These are phyloP conservation scores for Daubentonia madagascariensis DNA, from an alignment of 2,113 vertebrate genomes.

Conservation along the genomic window DNA sequence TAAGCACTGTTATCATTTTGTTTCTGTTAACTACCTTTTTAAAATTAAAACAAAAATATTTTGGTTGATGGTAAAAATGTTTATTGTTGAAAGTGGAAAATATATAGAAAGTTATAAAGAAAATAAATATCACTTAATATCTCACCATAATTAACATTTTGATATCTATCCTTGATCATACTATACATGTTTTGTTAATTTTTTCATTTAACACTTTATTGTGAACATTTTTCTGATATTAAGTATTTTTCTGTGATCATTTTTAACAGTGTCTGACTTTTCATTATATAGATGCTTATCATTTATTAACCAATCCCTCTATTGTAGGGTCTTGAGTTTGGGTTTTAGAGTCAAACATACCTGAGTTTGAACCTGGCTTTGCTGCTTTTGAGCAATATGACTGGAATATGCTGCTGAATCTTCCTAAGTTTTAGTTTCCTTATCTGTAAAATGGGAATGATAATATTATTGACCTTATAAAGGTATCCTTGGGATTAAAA, in stretches of 20 bases:
- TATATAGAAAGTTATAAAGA: background rate
- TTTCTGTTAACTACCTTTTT: background rate
- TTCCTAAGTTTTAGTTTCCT: background rate
- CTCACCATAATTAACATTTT: background rate
- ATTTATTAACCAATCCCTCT: background rate
- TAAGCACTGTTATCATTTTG: background rate
- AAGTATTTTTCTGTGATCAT: background rate
- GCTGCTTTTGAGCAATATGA: background rate
- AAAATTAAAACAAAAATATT: conserved; percentile 9
- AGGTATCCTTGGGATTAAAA: background rate
- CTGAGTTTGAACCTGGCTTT: background rate
- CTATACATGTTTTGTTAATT: background rate
- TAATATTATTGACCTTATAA: background rate
- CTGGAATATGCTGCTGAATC: background rate
- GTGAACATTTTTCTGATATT: background rate
- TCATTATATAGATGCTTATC: background rate
- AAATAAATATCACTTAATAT: background rate
- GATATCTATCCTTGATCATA: background rate
- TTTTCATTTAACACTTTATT: background rate
- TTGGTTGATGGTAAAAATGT: background rate
- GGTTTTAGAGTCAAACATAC: background rate
- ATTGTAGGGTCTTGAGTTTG: background rate
- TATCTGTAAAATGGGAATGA: background rate
- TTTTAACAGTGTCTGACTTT: background rate
- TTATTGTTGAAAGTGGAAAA: conserved; percentile 5